Conservation (phyloP, 2,797 vertebrate species). For the Florisuga fusca region DNA sequence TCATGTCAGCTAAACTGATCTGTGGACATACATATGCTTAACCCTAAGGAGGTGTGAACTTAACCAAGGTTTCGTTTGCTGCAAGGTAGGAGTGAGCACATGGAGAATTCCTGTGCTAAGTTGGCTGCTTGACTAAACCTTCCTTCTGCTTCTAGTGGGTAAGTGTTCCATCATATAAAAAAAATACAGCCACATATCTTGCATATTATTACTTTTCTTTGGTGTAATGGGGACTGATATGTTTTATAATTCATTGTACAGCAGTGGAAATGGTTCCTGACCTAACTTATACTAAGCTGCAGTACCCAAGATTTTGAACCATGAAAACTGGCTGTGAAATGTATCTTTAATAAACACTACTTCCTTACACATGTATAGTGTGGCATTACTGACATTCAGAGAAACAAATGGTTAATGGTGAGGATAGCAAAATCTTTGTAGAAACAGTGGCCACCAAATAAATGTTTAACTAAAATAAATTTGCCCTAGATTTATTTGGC, state of each 20-base stretch:
- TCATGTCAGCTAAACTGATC: background rate
- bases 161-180: background rate
- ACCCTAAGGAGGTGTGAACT: conserved; percentile 12
- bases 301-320: background rate
- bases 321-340: background rate
- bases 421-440: conserved; percentile 48
- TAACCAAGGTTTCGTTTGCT: conserved; percentile 5
- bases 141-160: background rate
- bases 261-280: background rate
- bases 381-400: background rate
- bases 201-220: background rate
- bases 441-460: conserved; percentile 54
- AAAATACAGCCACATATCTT: background rate
- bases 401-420: conserved; percentile 66
- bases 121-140: background rate
- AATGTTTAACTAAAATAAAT: conserved; percentile 80
- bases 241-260: background rate
- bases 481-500: conserved; percentile 65
- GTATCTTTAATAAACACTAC: background rate
- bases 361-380: background rate
- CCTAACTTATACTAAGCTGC: background rate
- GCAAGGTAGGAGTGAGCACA: background rate
- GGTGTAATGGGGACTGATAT: background rate
- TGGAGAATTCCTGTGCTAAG: conserved; percentile 23
- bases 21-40: background rate